Conservation (phyloP, 92 coral and sea anemone genomes). For the Heliopora coerulea region DNA sequence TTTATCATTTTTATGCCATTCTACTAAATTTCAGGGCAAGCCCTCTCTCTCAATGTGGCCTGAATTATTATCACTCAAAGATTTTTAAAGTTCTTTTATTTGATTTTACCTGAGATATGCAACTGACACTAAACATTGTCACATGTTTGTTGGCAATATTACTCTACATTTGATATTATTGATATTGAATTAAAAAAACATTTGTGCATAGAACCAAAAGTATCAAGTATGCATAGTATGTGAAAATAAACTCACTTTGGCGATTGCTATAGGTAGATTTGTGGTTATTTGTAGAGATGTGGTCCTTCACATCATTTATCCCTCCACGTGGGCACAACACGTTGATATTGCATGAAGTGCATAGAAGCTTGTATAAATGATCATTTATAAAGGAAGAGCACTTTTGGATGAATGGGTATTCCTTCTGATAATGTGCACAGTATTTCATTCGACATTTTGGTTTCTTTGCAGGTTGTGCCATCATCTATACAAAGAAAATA, state of each 20-base stretch:
- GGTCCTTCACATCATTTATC: slow-evolving; percentile 29
- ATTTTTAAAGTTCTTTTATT: too few relatives aligned
- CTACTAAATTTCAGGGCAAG: too few relatives aligned
- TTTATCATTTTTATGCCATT: too few relatives aligned
- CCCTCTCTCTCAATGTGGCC: too few relatives aligned
- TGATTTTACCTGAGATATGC: too few relatives aligned
- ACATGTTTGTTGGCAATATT: too few relatives aligned
- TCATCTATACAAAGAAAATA: not conserved
- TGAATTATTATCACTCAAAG: too few relatives aligned
- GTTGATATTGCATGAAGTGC: slow-evolving; percentile 37
- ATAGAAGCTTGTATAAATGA: slow-evolving; percentile 37
- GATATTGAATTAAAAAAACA: too few relatives aligned
- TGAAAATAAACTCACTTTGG: not conserved
- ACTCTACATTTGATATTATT: too few relatives aligned
- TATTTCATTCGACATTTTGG: slow-evolving; percentile 37
- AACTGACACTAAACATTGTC: too few relatives aligned
- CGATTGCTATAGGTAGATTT: slow-evolving; percentile 6
- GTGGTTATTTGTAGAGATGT: slow-evolving; percentile 15
- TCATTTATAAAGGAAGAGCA: slow-evolving; percentile 42
- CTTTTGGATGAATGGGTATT: slow-evolving; percentile 26
- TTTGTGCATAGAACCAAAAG: not conserved
- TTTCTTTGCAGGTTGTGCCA: slow-evolving; percentile 33
- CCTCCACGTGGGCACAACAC: slow-evolving; percentile 39
- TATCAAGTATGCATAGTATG: not conserved
- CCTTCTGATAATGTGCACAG: slow-evolving; percentile 35